phyloP scores from a whole-genome alignment of 2,888 invertebrate genomes.

The Idaea biselata region DNA sequence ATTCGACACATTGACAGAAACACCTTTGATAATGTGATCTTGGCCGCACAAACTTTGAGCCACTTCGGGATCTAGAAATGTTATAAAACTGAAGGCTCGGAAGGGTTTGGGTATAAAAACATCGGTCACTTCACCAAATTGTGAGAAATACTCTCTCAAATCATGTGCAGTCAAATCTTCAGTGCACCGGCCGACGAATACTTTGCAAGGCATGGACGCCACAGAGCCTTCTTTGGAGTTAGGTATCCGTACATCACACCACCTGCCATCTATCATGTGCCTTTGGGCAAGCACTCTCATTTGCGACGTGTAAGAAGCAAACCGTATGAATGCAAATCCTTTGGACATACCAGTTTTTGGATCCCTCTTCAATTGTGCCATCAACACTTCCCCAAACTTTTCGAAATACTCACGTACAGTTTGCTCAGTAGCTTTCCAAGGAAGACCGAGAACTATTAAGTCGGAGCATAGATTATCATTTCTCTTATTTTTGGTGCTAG shows the following conservation, averaged over 20 bases:
- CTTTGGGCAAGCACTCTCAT: conserved; percentile 95
- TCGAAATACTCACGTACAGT: conserved; percentile 98
- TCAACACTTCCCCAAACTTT: conserved; percentile 97
- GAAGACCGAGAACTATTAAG: conserved; percentile 98
- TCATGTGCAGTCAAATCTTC: conserved; percentile 90
- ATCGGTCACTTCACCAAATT: conserved; percentile 91
- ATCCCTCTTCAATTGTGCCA: conserved; percentile 98
- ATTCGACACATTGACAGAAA: conserved; percentile 94
- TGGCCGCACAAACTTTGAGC: conserved; percentile 90
- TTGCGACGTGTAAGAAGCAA: conserved; percentile 96
- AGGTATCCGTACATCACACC: conserved; percentile 99
- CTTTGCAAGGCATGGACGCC: conserved; percentile 88
- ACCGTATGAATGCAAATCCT: conserved; percentile 99
- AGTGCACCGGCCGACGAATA: conserved; percentile 92
- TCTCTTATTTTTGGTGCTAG: conserved; percentile 94
- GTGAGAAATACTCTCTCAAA: conserved; percentile 88
- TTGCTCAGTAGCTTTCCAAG: conserved; percentile 98
- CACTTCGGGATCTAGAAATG: conserved; percentile 90
- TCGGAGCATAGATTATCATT: conserved; percentile 97
- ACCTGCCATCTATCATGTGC: conserved; percentile 98
- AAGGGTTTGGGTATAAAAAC: conserved; percentile 94
- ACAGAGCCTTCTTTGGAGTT: conserved; percentile 92
- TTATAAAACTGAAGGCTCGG: conserved; percentile 90
- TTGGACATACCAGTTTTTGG: conserved; percentile 95
- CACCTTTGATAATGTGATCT: conserved; percentile 91